A percentile compares a stretch with the other conserved stretches of the same genome.
Conservation (phyloP, 2,888 invertebrate genomes). For the Gastrophysa polygoni region DNA sequence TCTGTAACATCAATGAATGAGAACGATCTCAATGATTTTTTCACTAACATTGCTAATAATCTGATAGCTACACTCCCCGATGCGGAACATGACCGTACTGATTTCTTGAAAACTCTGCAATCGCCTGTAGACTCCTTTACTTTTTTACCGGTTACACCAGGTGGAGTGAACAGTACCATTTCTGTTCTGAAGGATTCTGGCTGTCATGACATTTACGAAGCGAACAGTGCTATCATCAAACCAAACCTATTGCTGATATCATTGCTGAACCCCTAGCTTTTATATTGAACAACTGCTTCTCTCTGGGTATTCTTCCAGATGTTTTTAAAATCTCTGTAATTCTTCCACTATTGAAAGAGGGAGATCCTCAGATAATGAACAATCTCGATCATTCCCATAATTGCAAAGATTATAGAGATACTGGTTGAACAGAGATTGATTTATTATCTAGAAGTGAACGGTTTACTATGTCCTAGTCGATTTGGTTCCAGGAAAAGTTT, state of each 20-base stretch:
- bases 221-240: background rate
- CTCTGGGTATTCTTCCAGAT: conserved; percentile 1
- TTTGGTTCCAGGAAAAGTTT: background rate
- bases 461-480: background rate
- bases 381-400: conserved; percentile 1
- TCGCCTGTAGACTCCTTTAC: background rate
- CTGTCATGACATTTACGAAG: background rate
- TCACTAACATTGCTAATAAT: background rate
- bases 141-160: background rate
- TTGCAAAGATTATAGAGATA: background rate
- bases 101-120: background rate
- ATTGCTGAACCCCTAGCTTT: background rate
- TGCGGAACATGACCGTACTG: background rate
- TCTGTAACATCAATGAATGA: background rate
- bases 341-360: conserved; percentile 1
- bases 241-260: background rate
- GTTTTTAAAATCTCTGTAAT: background rate
- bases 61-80: background rate
- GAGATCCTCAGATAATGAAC: background rate
- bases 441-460: background rate
- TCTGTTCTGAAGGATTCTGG: background rate
- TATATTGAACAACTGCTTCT: conserved; percentile 2
- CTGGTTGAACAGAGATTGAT: background rate
- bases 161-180: background rate
- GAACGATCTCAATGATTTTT: conserved; percentile 2